These are phyloP conservation scores for Peromyscus eremicus DNA, from an alignment of 2,797 vertebrate genomes.

Conservation along the genomic window DNA sequence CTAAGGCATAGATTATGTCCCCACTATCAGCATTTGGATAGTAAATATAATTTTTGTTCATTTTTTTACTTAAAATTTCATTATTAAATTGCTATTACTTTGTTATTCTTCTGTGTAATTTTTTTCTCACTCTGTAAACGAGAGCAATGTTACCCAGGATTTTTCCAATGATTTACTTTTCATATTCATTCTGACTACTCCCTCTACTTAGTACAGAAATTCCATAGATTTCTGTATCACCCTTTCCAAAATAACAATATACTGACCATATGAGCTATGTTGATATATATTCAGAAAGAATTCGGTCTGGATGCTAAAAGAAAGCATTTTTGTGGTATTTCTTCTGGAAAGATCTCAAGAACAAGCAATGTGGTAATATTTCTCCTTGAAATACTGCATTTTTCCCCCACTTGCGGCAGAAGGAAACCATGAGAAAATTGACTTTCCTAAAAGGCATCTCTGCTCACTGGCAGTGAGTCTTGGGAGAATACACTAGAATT, in stretches of 20 bases:
- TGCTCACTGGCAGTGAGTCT: constrained; percentile 71
- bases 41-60: constrained; percentile 7
- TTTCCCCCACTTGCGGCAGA: constrained; percentile 66
- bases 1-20: neutral
- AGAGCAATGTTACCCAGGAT: neutral
- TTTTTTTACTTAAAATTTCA: neutral
- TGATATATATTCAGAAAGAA: constrained; percentile 85
- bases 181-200: neutral
- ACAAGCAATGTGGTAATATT: constrained; percentile 86
- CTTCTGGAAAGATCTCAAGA: constrained; percentile 87
- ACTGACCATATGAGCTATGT: constrained; percentile 68
- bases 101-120: neutral
- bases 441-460: constrained; percentile 73
- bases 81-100: constrained; percentile 24
- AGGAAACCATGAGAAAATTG: constrained; percentile 83
- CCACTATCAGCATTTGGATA: neutral
- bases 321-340: constrained; percentile 90
- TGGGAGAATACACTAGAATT: constrained; percentile 65
- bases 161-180: constrained; percentile 51
- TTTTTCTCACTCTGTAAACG: neutral
- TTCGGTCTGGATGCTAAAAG: constrained; percentile 83
- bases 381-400: constrained; percentile 84
- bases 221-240: constrained; percentile 39
- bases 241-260: constrained; percentile 44
- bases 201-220: constrained; percentile 41